Evolutionary conservation across 2,888 invertebrate species (phyloP), one percentile per base, ranked within the genome.

Genomic region (Pherbina coryleti): DNA sequence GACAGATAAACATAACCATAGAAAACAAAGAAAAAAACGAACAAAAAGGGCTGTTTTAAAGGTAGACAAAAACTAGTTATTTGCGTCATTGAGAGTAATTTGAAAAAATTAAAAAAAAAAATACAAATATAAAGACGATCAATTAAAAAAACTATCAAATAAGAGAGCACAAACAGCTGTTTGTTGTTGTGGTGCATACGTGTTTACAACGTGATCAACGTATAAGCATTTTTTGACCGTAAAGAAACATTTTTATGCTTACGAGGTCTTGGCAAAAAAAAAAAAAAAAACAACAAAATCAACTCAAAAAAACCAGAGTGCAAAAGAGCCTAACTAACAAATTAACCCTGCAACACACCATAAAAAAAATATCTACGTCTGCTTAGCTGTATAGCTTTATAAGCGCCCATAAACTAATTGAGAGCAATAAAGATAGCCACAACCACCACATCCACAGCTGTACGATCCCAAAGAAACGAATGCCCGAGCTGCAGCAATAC

Each of bases 121-220:
- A 3, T 57, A 22, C 25, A 17, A 14, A 34, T 5, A 28, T 9
- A 34, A 31, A 9, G 34, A 64, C 64, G 17, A 69, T 25, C 19
- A 37, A 44, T 19, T 5, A 14, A 49, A 9, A 19, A 8, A 67
- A 19, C 66, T 8, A 67, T 9, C 19, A 3, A 22, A 31, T 31
- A 14, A 62, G 17, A 62, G 55, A 22, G 11, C 7, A n/a, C 22
- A 67, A 67, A 67, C 67, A 67, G 67, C 67, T 67, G 67, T 67
- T 67, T 67, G 67, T 17, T 44, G 44, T 67, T 67, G 67, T 67
- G 25, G n/a, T n/a, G 25, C 49, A 51, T 22, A 25, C 49, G 14
- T 51, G 25, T 69, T 49, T 69, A 69, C 19, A 69, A 69, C 69
- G 49, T 25, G 69, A 69, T 51, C 69, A n/a, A 49, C 5, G 7